Conservation (phyloP, 2,797 vertebrate species). For the Anguilla megastoma region DNA sequence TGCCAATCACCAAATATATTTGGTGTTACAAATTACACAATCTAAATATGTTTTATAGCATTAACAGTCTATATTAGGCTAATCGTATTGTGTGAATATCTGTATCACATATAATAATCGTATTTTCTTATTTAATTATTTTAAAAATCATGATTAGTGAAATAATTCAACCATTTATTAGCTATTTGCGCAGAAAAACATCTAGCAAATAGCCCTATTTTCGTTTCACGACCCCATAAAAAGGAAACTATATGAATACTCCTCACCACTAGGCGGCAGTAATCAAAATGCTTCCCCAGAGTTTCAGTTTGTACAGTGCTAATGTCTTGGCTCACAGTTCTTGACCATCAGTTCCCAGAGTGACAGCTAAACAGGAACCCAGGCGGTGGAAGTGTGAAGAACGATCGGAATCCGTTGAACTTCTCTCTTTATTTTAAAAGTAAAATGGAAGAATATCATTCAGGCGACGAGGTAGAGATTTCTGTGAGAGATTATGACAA, state of each 20-base stretch:
- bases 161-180: neutral
- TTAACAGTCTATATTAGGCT: neutral
- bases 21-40: neutral
- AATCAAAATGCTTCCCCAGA: neutral
- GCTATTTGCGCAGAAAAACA: neutral
- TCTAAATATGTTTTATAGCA: neutral
- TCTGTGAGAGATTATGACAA: neutral
- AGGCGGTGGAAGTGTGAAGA: neutral
- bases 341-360: constrained; percentile 17
- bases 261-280: constrained; percentile 26
- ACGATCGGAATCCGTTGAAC: neutral
- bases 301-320: neutral
- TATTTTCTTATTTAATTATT: neutral
- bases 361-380: constrained; percentile 27
- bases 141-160: neutral
- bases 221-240: neutral
- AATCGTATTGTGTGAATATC: neutral
- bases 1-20: neutral
- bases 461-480: constrained; percentile 64
- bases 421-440: neutral
- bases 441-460: constrained; percentile 69
- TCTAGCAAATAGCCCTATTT: neutral
- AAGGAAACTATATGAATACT: neutral
- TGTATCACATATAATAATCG: neutral
- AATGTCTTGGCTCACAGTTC: neutral